phyloP scores from a whole-genome alignment of 2,113 vertebrate genomes.

The Coptodon rendalli region DNA sequence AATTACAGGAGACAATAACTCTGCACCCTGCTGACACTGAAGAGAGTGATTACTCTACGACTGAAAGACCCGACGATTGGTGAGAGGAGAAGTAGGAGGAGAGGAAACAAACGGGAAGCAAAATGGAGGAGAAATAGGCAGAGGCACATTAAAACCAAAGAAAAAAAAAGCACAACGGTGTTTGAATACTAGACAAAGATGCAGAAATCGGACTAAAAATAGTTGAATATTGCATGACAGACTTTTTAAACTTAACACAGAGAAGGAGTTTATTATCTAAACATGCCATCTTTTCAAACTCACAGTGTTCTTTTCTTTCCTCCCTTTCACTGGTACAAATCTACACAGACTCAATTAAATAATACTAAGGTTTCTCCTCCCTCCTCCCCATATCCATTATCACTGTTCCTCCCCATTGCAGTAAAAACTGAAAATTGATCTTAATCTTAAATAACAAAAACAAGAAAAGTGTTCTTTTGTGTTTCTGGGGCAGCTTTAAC shows the following conservation, averaged over 20 bases:
- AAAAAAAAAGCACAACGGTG: background rate
- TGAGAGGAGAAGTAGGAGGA: background rate
- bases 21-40: slow-evolving; percentile 71
- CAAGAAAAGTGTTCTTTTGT: slow-evolving; percentile 50
- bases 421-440: slow-evolving; percentile 35
- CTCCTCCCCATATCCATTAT: background rate
- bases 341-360: slow-evolving; percentile 33
- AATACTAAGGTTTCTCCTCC: slow-evolving; percentile 5
- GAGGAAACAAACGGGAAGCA: background rate
- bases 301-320: background rate
- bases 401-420: background rate
- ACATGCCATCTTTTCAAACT: background rate
- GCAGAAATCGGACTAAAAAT: background rate
- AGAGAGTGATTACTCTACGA: slow-evolving; percentile 61
- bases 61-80: background rate
- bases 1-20: slow-evolving; percentile 89
- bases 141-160: background rate
- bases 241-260: background rate
- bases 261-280: background rate
- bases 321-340: slow-evolving; percentile 4
- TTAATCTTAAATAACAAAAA: slow-evolving; percentile 60
- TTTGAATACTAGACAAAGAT: background rate
- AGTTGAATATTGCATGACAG: background rate
- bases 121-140: background rate
- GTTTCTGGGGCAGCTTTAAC: slow-evolving; percentile 56